Base-by-base conservation (phyloP, 2,888 invertebrate genomes). In the Steinernema scapterisci region DNA sequence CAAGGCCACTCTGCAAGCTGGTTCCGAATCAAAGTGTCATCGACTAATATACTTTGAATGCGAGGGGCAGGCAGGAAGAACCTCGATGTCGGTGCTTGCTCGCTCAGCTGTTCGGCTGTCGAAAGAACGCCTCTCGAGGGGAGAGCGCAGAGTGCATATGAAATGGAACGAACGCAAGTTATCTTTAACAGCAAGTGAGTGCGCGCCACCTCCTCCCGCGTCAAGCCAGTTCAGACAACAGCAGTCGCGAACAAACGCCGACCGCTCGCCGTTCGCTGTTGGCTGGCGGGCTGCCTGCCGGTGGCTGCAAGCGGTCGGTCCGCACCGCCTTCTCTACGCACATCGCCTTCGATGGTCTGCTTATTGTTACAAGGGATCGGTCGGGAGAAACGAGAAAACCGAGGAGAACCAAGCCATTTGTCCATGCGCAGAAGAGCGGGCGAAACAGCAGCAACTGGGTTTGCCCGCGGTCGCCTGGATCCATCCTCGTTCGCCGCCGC, bases 61-160 rank as follows among this genome's bases (percentile, higher is more conserved):
- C 31, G 21, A 54, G 25, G 5, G 21, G 23, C 48, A 38, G 25
- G 25, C 54, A 54, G 54, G 23, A 54, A 54, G 19, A 27, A 27
- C 6, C 31, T 63, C 31, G 63, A 27, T 63, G 31, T 31, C 31
- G 27, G 63, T n/a, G n/a, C n/a, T n/a, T n/a, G n/a, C n/a, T n/a
- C 27, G 63, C 27, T 63, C 63, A 63, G 63, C 63, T 63, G 63
- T 63, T 63, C 16, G 27, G 63, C 16, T 21, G 38, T 2, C 31
- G 31, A 63, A 27, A 63, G 63, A 63, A 27, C 63, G 63, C 25
- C 38, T n/a, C 63, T 9, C 31, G 21, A 6, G 38, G 16, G 13
- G 63, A 63, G 63, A n/a, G 63, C 27, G 63, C 63, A 63, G 63
- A 63, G 63, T 63, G 63, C 31, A 63, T 63, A 63, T 63, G 63